Evolutionary conservation across 1,140 invertebrate species (phyloP), one percentile per base, ranked within the genome.

Genomic region (Rhynchophorus ferrugineus): DNA sequence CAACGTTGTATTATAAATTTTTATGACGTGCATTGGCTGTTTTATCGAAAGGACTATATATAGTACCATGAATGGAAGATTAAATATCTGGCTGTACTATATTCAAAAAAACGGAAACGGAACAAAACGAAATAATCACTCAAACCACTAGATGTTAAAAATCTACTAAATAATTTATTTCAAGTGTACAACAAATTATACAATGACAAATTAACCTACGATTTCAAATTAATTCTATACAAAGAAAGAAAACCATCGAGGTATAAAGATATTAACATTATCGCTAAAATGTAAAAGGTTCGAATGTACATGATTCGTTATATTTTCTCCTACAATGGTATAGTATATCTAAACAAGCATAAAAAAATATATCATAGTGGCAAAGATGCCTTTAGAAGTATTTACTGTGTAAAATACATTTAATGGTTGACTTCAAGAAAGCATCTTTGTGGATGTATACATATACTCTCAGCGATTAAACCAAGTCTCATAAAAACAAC

Each of bases 21-120:
- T n/a, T n/a, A n/a, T n/a, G n/a, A n/a, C n/a, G n/a, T n/a, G n/a
- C n/a, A n/a, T n/a, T n/a, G n/a, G n/a, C n/a, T n/a, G n/a, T n/a
- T n/a, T n/a, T n/a, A n/a, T n/a, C n/a, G n/a, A n/a, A n/a, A n/a
- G n/a, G n/a, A n/a, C n/a, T n/a, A n/a, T n/a, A n/a, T n/a, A n/a
- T n/a, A n/a, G n/a, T n/a, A n/a, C n/a, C n/a, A n/a, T n/a, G n/a
- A n/a, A n/a, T n/a, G 89, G 92, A 70, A 78, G 89, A 61, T 70
- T 91, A 50, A 79, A 85, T 56, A 78, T 84, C 45, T 82, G 90
- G 65, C 80, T 86, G 60, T 85, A 89, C 63, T 85, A 88, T 1
- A 70, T 91, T 20, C 79, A 83, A 65, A n/a, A 87, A 87, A 71
- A 81, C 85, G 22, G 87, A 91, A 76, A 75, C 80, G 48, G 87